Conservation (phyloP, 2,888 invertebrate genomes). For the Diarsia rubi region DNA sequence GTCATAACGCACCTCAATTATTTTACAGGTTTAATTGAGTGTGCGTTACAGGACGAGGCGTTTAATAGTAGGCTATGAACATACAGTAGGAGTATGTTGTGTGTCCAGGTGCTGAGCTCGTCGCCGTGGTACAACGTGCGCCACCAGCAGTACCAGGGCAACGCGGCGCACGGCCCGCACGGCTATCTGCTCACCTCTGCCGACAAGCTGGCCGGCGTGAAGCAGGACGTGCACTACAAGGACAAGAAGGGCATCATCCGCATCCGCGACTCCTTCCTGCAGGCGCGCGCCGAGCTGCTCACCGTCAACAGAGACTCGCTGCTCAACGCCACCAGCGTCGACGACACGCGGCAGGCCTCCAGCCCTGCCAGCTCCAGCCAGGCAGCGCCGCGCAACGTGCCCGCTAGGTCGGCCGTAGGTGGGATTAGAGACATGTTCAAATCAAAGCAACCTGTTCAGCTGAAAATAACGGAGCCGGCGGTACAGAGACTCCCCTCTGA, state of each 20-base stretch:
- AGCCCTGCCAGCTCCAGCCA: too few species aligned
- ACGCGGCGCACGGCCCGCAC: constrained; percentile 83
- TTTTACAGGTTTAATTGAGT: too few species aligned
- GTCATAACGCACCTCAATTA: too few species aligned
- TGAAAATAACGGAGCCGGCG: constrained; percentile 27
- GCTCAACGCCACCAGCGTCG: background rate
- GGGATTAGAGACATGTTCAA: constrained; percentile 64
- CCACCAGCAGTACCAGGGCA: constrained; percentile 91
- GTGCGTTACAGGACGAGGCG: too few species aligned
- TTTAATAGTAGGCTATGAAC: background rate
- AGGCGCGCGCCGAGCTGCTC: constrained; percentile 18
- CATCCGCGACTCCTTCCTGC: constrained; percentile 55
- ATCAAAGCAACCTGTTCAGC: constrained; percentile 30
- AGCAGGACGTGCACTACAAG: constrained; percentile 53
- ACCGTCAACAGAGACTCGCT: background rate
- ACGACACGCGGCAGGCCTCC: background rate
- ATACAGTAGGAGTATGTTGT: background rate
- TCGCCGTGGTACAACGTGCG: constrained; percentile 91
- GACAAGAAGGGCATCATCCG: constrained; percentile 71
- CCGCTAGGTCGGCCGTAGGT: constrained; percentile 53
- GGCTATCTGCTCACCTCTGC: constrained; percentile 78
- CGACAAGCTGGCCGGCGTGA: constrained; percentile 66
- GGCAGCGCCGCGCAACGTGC: accelerated
- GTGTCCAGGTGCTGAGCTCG: constrained; percentile 79
- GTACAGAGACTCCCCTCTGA: background rate